Conservation (phyloP, 2,113 vertebrate genomes). For the Tyrannus savana region DNA sequence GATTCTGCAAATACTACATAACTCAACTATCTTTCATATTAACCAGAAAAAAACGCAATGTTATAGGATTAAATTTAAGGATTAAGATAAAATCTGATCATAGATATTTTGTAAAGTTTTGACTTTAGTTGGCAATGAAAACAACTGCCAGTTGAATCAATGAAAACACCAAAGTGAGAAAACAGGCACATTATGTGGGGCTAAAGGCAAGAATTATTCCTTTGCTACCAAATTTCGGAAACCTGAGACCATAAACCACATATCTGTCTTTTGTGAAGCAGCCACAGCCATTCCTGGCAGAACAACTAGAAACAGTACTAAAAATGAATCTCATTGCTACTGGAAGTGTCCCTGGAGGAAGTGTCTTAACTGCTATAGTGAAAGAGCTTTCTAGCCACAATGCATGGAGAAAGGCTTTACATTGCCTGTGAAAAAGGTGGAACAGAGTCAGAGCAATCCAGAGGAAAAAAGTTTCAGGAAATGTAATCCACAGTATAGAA, state of each 20-base stretch:
- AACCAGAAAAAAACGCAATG: slow-evolving; percentile 1
- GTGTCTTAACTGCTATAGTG: neutral
- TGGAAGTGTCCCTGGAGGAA: neutral
- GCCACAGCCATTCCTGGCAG: neutral
- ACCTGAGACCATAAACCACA: neutral
- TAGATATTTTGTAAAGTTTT: neutral
- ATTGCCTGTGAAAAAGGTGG: neutral
- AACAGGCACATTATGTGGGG: neutral
- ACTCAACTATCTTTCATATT: neutral
- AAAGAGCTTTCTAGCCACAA: neutral
- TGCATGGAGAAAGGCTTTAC: neutral
- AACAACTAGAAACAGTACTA: neutral
- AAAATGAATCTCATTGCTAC: neutral
- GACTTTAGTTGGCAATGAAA: neutral
- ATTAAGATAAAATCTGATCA: neutral
- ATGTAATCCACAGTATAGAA: neutral
- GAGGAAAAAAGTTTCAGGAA: neutral
- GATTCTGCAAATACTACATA: neutral
- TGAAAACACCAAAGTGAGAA: neutral
- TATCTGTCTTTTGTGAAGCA: neutral
- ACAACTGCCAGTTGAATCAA: neutral
- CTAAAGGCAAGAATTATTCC: neutral
- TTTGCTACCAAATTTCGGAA: neutral
- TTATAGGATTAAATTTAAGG: neutral
- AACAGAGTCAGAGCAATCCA: neutral